Conservation (phyloP, 2,113 vertebrate genomes). For the Montifringilla adamsi region DNA sequence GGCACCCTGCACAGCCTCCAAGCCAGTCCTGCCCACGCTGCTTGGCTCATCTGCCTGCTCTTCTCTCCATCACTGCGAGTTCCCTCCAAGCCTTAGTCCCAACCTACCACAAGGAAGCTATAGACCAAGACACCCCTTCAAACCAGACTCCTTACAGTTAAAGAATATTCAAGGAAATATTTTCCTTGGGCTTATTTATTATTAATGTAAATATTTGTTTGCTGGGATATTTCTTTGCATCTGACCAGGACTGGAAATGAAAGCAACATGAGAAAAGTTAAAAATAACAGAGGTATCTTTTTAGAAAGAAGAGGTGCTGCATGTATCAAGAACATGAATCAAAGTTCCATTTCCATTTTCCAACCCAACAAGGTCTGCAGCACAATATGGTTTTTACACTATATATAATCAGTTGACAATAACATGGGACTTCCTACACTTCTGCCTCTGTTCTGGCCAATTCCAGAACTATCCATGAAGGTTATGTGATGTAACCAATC, state of each 20-base stretch:
- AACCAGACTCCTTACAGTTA: background rate
- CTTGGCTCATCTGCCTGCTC: background rate
- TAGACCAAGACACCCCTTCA: background rate
- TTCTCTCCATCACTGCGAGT: background rate
- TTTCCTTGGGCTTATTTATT: background rate
- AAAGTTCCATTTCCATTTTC: background rate
- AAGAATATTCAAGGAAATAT: background rate
- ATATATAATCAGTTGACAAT: background rate
- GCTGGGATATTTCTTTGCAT: background rate
- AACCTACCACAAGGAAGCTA: background rate
- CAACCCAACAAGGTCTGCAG: background rate
- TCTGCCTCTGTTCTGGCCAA: background rate
- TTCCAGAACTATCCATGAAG: background rate
- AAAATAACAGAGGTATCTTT: background rate
- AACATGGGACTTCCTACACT: background rate
- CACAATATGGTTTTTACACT: background rate
- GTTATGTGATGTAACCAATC: background rate
- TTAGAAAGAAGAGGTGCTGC: background rate
- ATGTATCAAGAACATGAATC: background rate
- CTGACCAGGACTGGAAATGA: background rate
- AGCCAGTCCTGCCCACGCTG: accelerated
- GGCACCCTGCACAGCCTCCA: background rate
- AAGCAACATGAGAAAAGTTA: background rate
- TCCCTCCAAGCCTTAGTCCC: background rate
- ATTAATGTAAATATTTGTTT: background rate